Evolutionary conservation across 2,113 vertebrate species (phyloP).

Genomic region (Amazona vittata): DNA sequence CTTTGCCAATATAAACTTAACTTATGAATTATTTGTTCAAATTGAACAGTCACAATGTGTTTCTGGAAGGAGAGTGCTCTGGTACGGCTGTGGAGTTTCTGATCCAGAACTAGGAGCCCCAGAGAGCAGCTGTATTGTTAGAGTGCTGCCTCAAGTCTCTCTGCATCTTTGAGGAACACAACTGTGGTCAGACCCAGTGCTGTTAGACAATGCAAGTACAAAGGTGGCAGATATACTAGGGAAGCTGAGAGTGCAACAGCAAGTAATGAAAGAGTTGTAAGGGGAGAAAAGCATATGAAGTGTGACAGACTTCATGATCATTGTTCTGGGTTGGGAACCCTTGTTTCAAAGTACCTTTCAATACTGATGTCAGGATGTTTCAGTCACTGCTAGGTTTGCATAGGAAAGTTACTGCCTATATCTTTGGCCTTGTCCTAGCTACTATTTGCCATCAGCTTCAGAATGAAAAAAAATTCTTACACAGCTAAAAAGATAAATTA

Average conservation of each 20-base stretch:
- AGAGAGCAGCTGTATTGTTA: background rate
- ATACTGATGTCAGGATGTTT: background rate
- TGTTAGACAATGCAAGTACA: background rate
- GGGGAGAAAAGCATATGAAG: background rate
- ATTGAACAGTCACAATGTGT: background rate
- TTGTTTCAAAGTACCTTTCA: background rate
- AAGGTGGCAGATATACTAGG: background rate
- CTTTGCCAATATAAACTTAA: background rate
- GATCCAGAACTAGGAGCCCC: background rate
- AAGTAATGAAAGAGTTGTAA: background rate
- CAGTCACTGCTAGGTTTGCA: background rate
- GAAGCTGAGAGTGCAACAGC: background rate
- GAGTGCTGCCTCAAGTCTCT: background rate
- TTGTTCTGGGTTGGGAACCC: background rate
- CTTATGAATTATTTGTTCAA: background rate
- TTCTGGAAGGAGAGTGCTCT: background rate
- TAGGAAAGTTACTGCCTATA: background rate
- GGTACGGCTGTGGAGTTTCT: background rate
- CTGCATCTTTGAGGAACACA: background rate
- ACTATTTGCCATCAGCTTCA: background rate
- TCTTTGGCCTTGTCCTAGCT: background rate
- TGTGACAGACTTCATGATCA: background rate
- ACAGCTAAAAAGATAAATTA: background rate
- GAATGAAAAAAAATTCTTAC: background rate
- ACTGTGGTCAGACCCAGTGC: background rate